phyloP scores from a whole-genome alignment of 2,113 vertebrate genomes.

The Pachypanchax playfairii region DNA sequence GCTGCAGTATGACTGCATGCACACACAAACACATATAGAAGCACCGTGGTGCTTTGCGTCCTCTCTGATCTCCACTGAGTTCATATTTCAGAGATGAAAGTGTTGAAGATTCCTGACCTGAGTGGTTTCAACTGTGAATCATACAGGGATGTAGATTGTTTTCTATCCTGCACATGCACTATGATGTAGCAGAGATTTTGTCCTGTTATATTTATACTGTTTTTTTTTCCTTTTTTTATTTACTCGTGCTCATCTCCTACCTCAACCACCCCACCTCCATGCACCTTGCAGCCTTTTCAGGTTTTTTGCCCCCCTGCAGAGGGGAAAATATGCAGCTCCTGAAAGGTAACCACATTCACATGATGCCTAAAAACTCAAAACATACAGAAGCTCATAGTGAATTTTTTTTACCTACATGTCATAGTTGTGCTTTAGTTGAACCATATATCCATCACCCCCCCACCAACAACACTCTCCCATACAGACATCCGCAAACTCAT shows the following conservation, averaged over 20 bases:
- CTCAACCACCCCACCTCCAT: neutral
- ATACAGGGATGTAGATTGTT: neutral
- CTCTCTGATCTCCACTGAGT: conserved; percentile 14
- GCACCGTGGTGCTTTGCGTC: conserved; percentile 3
- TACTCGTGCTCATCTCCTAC: neutral
- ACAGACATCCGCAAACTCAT: conserved; percentile 11
- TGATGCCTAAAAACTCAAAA: conserved; percentile 7
- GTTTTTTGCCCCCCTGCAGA: neutral
- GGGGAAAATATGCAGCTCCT: conserved; percentile 20
- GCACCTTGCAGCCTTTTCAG: neutral
- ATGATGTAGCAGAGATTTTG: too few relatives aligned
- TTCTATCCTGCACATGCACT: too few relatives aligned
- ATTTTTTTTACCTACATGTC: conserved; percentile 13
- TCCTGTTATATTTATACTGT: too few relatives aligned
- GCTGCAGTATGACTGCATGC: conserved; percentile 5
- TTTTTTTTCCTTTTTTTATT: neutral
- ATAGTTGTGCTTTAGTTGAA: conserved; percentile 15
- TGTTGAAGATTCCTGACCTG: neutral
- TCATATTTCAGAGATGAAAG: conserved; percentile 40
- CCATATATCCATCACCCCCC: conserved; percentile 25
- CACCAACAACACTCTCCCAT: conserved; percentile 9
- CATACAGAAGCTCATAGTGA: neutral
- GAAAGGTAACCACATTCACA: neutral
- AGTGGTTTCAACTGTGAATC: conserved; percentile 6
- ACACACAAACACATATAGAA: neutral